Base-by-base conservation (phyloP, 2,113 vertebrate species). In the Nannobrachium achirus region DNA sequence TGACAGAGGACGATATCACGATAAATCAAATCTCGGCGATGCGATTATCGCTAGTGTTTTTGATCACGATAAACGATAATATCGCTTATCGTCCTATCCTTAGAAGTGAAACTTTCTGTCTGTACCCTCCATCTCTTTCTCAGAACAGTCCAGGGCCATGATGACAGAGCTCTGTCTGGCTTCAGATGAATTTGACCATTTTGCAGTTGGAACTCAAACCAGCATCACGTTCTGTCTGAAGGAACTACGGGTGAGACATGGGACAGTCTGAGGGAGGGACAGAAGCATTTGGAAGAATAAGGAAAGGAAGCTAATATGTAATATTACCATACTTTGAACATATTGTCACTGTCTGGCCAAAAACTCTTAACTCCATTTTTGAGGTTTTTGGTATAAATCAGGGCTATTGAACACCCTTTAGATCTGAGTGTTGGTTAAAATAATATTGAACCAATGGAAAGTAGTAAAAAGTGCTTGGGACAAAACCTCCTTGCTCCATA, bases 151-250 rank as follows among this genome's bases (percentile, higher is more conserved):
- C 56, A 95, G 91, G 76, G 87, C 90, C 10, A 95, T 97, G 96
- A 85, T 95, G 79, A 98, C 96, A 0, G 95, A 99, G 87, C 82
- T 98, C 66, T 94, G 93, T 80, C 75, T 98, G 52, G 91, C 92
- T 0, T 87, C 93, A 39, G 95, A 96, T 0, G 96, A 98, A 72
- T 98, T 98, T 80, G 95, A 98, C 80, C 79, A 85, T 0, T 91
- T 94, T 73, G 75, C 88, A 0, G 84, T 94, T 13, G 56, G 69
- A 41, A 79, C 89, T 0, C 92, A 92, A 16, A 92, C 80, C 41
- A 87, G 86, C 46, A 76, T 99, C 84, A 99, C 97, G 1, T 98
- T 98, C 91, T 99, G 97, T 83, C 92, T 98, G 41, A 97, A 95
- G 86, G 97, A 98, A 48, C 92, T 97, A 51, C 89, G 96, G 86